Conservation (phyloP, 2,113 vertebrate species). For the Drymodes brunneopygia region DNA sequence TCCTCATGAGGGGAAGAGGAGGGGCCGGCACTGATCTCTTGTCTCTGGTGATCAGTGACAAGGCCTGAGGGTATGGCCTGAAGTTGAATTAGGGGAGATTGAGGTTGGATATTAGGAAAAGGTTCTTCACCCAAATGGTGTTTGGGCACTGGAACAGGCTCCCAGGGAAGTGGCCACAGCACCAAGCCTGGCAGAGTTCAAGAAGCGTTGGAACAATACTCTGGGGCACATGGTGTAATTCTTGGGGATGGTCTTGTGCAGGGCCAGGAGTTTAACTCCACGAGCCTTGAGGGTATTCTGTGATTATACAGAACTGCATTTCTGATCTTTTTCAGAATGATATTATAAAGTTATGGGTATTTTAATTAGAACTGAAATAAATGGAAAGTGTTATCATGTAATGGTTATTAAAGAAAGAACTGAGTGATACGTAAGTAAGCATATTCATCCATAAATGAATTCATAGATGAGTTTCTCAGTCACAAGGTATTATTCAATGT, state of each 20-base stretch:
- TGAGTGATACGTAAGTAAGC: neutral
- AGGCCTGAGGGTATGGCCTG: neutral
- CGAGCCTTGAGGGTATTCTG: neutral
- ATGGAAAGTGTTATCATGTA: neutral
- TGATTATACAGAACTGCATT: neutral
- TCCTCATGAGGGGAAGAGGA: rapidly evolving
- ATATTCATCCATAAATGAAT: neutral
- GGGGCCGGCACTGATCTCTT: neutral
- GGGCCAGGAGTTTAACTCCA: neutral
- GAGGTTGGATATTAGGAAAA: neutral
- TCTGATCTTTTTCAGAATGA: neutral
- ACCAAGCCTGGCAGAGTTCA: neutral
- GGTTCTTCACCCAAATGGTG: neutral
- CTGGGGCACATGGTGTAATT: neutral
- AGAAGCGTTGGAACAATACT: rapidly evolving
- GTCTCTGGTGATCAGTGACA: neutral
- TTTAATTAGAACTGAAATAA: neutral
- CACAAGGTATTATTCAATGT: neutral
- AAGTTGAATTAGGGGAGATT: neutral
- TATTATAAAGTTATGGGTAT: neutral
- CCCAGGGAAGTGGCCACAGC: neutral
- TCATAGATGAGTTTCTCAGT: neutral
- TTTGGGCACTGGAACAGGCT: neutral
- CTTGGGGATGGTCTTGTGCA: neutral
- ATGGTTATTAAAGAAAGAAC: neutral